phyloP scores from a whole-genome alignment of 2,888 invertebrate genomes.

The Synergus japonicus region DNA sequence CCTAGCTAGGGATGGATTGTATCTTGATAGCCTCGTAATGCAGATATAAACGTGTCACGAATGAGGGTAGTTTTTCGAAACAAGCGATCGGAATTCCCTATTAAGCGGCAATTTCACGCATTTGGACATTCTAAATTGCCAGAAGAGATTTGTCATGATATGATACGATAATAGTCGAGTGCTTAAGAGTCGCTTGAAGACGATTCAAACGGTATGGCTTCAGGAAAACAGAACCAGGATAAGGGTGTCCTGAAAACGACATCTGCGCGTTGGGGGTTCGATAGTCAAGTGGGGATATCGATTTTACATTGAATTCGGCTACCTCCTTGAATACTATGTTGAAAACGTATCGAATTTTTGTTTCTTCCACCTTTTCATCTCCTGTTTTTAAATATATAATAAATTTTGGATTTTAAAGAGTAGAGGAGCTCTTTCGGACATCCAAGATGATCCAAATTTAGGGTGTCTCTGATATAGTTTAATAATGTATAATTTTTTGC shows the following conservation, averaged over 20 bases:
- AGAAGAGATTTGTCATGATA: constrained; percentile 56
- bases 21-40: constrained; percentile 25
- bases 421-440: neutral
- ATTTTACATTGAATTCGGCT: constrained; percentile 14
- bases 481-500: neutral
- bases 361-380: constrained; percentile 23
- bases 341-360: constrained; percentile 34
- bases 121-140: constrained; percentile 55
- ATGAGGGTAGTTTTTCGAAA: constrained; percentile 19
- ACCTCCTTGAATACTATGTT: constrained; percentile 7
- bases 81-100: constrained; percentile 41
- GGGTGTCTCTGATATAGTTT: neutral
- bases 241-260: constrained; percentile 21
- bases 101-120: constrained; percentile 56
- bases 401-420: constrained; percentile 32
- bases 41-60: constrained; percentile 21
- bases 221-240: constrained; percentile 62
- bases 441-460: neutral
- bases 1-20: constrained; percentile 14
- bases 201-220: constrained; percentile 60
- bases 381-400: constrained; percentile 37
- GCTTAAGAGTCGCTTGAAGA: constrained; percentile 63
- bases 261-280: constrained; percentile 10
- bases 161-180: constrained; percentile 56
- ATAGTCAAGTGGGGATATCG: constrained; percentile 12